phyloP scores from a whole-genome alignment of 2,797 vertebrate genomes.

The Mormyrus proboscirostris region DNA sequence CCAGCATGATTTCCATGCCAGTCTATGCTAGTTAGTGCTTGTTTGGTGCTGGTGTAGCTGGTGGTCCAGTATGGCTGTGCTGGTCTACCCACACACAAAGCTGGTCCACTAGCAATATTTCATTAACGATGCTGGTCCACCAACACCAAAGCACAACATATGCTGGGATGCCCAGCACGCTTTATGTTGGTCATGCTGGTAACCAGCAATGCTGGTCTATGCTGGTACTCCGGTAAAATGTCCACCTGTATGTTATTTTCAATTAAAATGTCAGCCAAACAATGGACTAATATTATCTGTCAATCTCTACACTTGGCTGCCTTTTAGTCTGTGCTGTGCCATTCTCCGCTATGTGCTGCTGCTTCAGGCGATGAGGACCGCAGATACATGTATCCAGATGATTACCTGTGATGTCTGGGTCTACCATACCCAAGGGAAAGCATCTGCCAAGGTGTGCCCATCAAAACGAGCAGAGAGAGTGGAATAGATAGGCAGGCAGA shows the following conservation, averaged over 20 bases:
- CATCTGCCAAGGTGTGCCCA: neutral
- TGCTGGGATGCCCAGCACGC: neutral
- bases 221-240: neutral
- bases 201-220: neutral
- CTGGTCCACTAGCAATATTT: neutral
- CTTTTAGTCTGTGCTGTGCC: neutral
- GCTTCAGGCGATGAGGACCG: neutral
- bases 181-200: neutral
- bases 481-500: neutral
- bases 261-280: neutral
- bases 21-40: neutral
- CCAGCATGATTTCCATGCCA: neutral
- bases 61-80: neutral
- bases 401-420: neutral
- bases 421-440: neutral
- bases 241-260: neutral
- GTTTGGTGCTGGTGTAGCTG: neutral
- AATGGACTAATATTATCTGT: neutral
- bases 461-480: neutral
- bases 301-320: neutral
- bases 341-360: neutral
- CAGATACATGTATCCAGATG: neutral
- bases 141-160: neutral
- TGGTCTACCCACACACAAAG: neutral
- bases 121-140: too few relatives aligned